A percentile compares a stretch with the other conserved stretches of the same genome.
Conservation (phyloP, 1,140 invertebrate genomes). For the Callitettix versicolor region DNA sequence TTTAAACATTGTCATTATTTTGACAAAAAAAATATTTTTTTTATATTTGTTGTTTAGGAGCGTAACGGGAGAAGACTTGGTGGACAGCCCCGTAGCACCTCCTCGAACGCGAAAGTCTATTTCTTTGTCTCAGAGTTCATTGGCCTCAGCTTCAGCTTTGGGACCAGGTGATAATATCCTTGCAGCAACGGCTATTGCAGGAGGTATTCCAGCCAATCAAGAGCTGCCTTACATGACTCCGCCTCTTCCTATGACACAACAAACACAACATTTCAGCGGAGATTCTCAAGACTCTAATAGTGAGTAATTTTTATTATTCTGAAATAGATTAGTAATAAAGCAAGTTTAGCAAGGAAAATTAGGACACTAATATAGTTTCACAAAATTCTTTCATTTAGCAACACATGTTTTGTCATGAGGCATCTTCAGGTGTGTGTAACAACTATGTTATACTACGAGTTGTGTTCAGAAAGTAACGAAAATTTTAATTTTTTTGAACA, state of each 20-base stretch:
- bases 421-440: too few relatives aligned
- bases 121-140: constrained; percentile 11
- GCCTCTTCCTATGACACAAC: constrained; percentile 43
- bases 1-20: too few relatives aligned
- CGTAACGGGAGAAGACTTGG: not conserved
- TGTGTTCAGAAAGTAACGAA: too few relatives aligned
- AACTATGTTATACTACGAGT: too few relatives aligned
- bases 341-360: too few relatives aligned
- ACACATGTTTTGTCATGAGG: too few relatives aligned
- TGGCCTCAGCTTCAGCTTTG: not conserved
- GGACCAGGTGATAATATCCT: constrained; percentile 41
- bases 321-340: not conserved
- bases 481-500: too few relatives aligned
- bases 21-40: too few relatives aligned
- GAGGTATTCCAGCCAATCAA: constrained; percentile 71
- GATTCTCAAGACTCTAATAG: constrained; percentile 76
- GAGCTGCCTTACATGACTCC: constrained; percentile 84
- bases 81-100: constrained; percentile 20
- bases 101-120: constrained; percentile 20
- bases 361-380: too few relatives aligned
- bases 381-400: too few relatives aligned
- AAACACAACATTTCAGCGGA: constrained; percentile 61
- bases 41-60: too few relatives aligned
- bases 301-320: constrained; percentile 35
- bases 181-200: constrained; percentile 71